Evolutionary conservation across 2,888 invertebrate species (phyloP).

Genomic region (Neoitamus cyanurus): DNA sequence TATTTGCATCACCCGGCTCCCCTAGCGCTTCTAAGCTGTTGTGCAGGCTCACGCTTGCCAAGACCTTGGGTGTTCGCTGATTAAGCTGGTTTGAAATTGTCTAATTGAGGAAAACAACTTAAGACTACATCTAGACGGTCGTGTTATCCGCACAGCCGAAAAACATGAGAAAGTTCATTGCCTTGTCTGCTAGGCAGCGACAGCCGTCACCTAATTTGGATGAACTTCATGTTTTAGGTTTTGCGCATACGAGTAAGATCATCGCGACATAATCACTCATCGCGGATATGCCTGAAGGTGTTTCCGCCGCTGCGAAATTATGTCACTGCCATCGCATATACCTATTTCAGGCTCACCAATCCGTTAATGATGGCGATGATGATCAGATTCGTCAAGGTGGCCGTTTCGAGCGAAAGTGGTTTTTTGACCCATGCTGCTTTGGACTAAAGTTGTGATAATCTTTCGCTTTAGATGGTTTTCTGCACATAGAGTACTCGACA

Average conservation of each 20-base stretch:
- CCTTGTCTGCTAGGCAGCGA: not conserved
- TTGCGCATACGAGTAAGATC: not conserved
- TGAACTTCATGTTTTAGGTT: not conserved
- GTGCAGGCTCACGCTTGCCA: not conserved
- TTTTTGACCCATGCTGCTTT: not conserved
- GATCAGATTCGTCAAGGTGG: not conserved
- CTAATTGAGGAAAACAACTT: not conserved
- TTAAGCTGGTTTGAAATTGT: not conserved
- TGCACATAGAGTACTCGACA: not conserved
- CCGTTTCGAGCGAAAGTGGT: not conserved
- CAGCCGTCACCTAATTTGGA: not conserved
- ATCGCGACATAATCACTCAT: not conserved
- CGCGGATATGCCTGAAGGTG: not conserved
- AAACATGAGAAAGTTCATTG: not conserved
- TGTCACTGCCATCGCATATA: not conserved
- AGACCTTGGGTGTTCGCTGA: not conserved
- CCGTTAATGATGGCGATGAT: not conserved
- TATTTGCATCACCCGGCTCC: not conserved
- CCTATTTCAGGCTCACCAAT: not conserved
- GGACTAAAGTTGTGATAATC: not conserved
- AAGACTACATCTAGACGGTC: not conserved
- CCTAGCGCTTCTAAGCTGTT: not conserved
- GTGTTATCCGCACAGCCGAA: not conserved
- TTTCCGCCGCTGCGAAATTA: not conserved
- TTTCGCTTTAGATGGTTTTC: not conserved